Percentiles rank a stretch among this genome's conserved stretches.
Evolutionary conservation across 1,140 invertebrate genomes (phyloP).

Genomic region (Leptoteleia sp.): DNA sequence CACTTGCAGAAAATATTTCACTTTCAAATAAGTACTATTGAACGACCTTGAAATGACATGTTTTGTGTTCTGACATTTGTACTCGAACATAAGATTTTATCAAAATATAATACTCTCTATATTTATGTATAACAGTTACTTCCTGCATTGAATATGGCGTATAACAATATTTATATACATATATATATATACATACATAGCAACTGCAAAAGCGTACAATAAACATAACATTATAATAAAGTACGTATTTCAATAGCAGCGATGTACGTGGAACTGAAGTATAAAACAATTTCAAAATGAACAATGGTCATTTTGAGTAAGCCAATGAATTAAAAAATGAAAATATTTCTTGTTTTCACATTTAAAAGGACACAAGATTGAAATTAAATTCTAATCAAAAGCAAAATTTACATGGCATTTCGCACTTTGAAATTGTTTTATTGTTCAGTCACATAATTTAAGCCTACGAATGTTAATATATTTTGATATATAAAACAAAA

Average conservation of each 20-base stretch:
- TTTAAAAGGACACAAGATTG: no score
- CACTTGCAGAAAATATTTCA: conserved; percentile 69
- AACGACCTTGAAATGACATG: conserved; percentile 62
- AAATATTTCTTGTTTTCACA: no score
- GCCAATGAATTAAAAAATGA: no score
- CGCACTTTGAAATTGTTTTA: no score
- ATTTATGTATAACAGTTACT: conserved; percentile 11
- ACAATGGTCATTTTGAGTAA: no score
- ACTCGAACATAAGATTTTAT: conserved; percentile 25
- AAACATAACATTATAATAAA: conserved; percentile 17
- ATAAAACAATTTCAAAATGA: no score
- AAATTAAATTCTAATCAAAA: no score
- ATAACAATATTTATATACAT: conserved; percentile 43
- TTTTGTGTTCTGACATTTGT: conserved; percentile 43
- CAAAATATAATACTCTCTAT: conserved; percentile 42
- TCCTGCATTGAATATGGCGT: conserved; percentile 23
- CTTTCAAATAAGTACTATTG: conserved; percentile 56
- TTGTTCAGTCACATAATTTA: no score
- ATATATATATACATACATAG: conserved; percentile 34
- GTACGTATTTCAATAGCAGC: background rate
- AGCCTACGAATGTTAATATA: conserved; percentile 17
- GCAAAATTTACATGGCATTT: no score
- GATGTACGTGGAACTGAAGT: no score
- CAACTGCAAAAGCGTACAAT: conserved; percentile 8
- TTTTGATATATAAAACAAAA: conserved; percentile 43